Evolutionary conservation across 1,140 invertebrate genomes (phyloP).

Genomic region (Trissolcus basalis): DNA sequence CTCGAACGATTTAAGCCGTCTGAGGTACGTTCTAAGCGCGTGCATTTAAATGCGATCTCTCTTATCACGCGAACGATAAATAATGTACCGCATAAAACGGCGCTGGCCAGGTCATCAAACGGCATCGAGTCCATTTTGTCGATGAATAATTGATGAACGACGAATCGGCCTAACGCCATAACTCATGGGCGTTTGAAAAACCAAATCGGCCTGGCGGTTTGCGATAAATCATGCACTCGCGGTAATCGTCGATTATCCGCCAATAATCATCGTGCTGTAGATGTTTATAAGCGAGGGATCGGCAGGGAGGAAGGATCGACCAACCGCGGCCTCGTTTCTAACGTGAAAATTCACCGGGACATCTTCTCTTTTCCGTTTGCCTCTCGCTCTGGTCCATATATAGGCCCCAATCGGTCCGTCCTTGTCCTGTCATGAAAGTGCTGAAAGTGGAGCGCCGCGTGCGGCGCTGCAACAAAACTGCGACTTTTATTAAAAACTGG

Average conservation of each 20-base stretch:
- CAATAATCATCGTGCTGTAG: conserved; percentile 25
- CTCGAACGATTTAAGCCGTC: background rate
- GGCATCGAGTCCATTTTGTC: conserved; percentile 32
- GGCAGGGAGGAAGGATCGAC: background rate
- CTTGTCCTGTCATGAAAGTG: conserved; percentile 64
- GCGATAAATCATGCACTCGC: conserved; percentile 24
- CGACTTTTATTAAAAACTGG: conserved; percentile 67
- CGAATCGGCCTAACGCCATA: conserved; percentile 18
- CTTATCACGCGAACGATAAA: conserved; percentile 25
- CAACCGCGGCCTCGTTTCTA: conserved; percentile 61
- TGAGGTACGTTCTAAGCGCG: background rate
- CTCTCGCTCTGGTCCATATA: conserved; percentile 49
- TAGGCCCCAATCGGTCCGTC: conserved; percentile 30
- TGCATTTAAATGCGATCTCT: conserved; percentile 24
- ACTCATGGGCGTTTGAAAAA: conserved; percentile 17
- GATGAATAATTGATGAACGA: conserved; percentile 25
- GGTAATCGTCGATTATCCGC: conserved; percentile 29
- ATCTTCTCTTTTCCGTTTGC: conserved; percentile 52
- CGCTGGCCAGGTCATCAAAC: conserved; percentile 35
- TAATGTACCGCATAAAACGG: conserved; percentile 33
- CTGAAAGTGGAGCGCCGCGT: conserved; percentile 64
- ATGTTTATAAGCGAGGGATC: conserved; percentile 1
- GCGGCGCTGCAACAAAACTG: conserved; percentile 62
- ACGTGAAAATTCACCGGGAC: conserved; percentile 62
- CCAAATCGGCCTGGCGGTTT: conserved; percentile 1